Evolutionary conservation across 2,797 vertebrate species (phyloP), one percentile per base, ranked within the genome.

Genomic region (Microctenopoma steveboyesi): DNA sequence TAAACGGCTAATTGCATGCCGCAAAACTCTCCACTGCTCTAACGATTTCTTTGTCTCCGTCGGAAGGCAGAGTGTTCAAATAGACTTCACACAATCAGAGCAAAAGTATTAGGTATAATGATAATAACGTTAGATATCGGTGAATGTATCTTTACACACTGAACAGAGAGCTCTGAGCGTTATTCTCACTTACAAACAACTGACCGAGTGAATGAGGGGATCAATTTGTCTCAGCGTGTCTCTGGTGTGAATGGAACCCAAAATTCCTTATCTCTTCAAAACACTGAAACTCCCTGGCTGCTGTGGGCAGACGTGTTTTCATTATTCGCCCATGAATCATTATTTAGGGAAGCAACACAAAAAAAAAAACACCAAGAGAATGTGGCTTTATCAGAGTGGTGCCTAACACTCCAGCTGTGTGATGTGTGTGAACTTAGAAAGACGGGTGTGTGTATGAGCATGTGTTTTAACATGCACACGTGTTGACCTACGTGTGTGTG

Each of bases 201-300:
- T 74, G 72, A 72, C 73, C 58, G 42, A 84, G 63, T 85, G 78
- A 90, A 89, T 74, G 80, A 88, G 74, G 69, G 85, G 88, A 91
- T 93, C 78, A 88, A 86, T 92, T 92, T 81, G 88, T 86, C 76
- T 88, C 86, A 81, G 79, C 78, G 73, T 53, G 68, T 79, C 79
- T 80, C 85, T 85, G 82, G 69, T 87, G 71, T 84, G 81, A 89
- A 82, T 84, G 72, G 67, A 88, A 82, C 79, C 78, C 78, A 87
- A 78, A 42, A 81, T 77, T 84, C 78, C 88, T 93, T 94, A 94
- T 93, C 92, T 88, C 82, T 72, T 66, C 46, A 62, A 84, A 91
- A 90, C 90, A 94, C 86, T 87, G 74, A 75, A 89, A 85, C 78
- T 84, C 88, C 85, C 87, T 65, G 72, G 85, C 82, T 78, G 86